phyloP scores from a whole-genome alignment of 2,888 invertebrate genomes.

The Lithophane socia region DNA sequence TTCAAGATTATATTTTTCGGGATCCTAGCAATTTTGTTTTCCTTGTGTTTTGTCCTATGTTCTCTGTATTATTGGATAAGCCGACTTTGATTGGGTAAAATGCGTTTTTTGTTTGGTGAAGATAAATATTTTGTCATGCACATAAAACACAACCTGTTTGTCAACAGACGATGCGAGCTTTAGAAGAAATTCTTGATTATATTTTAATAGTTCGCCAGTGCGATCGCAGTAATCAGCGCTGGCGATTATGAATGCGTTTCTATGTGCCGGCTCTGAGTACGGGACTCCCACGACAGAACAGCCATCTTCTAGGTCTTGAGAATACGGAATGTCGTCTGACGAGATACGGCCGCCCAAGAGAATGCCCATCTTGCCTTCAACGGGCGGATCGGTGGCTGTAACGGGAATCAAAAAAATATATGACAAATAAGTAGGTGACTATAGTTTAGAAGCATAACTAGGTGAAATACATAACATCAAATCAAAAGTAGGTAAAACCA shows the following conservation, averaged over 20 bases:
- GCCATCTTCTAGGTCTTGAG: constrained; percentile 84
- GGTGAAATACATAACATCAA: neutral
- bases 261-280: constrained; percentile 72
- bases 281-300: constrained; percentile 77
- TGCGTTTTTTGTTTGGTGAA: neutral
- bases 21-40: constrained; percentile 68
- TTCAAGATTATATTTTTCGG: constrained; percentile 69
- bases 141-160: constrained; percentile 72
- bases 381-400: constrained; percentile 80
- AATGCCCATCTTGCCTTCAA: constrained; percentile 78
- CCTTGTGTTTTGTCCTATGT: constrained; percentile 63
- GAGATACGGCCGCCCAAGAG: constrained; percentile 83
- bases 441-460: too few relatives aligned
- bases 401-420: constrained; percentile 12
- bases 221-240: constrained; percentile 86
- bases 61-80: constrained; percentile 55
- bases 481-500: neutral
- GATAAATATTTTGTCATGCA: neutral
- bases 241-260: constrained; percentile 81
- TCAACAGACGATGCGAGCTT: constrained; percentile 79
- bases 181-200: constrained; percentile 85
- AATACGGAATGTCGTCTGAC: constrained; percentile 81
- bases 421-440: neutral
- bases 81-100: constrained; percentile 35
- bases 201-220: constrained; percentile 82